Evolutionary conservation across 2,113 vertebrate species (phyloP), one percentile per base, ranked within the genome.

Genomic region (Heloderma charlesbogerti): DNA sequence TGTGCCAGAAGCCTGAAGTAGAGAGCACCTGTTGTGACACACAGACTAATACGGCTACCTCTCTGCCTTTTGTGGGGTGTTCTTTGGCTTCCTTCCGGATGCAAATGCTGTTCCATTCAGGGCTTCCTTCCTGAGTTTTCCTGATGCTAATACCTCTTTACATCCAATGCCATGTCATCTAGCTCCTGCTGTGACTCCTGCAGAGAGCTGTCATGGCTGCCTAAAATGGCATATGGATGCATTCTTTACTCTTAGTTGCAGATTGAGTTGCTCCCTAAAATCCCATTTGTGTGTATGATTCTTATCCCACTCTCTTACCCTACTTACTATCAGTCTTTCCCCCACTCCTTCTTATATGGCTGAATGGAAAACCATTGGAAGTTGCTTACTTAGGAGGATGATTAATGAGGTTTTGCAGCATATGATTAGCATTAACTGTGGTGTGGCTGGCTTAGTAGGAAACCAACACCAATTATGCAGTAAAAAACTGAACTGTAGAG

Each of bases 111-210:
- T 93, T 87, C 87, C 89, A 95, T 96, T 96, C 94, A 95, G 54
- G 82, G 82, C 4, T 43, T 93, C 86, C 84, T 91, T 94, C 79
- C 86, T 90, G 90, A 90, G 74, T 57, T 63, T 81, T 87, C 89
- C 94, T 94, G 1, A 95, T 95, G 95, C 89, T 95, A 96, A 96
- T 95, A 67, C 43, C 89, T 93, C 92, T 93, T 94, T 90, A 80
- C 89, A 95, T 95, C 95, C 94, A 95, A 67, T 89, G 83, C 77
- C 87, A 92, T 92, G 91, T 92, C 93, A 95, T 95, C 93, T 81
- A 94, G 60, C 77, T 92, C 96, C 95, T 87, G 95, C 94, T 95
- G 95, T 89, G 96, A 92, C 89, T 95, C 95, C 96, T 94, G 92
- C 91, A 88, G 95, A 93, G 94, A 96, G 93, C 89, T 94, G 94